Conservation (phyloP, 2,888 invertebrate genomes). For the Ectemnius continuus region DNA sequence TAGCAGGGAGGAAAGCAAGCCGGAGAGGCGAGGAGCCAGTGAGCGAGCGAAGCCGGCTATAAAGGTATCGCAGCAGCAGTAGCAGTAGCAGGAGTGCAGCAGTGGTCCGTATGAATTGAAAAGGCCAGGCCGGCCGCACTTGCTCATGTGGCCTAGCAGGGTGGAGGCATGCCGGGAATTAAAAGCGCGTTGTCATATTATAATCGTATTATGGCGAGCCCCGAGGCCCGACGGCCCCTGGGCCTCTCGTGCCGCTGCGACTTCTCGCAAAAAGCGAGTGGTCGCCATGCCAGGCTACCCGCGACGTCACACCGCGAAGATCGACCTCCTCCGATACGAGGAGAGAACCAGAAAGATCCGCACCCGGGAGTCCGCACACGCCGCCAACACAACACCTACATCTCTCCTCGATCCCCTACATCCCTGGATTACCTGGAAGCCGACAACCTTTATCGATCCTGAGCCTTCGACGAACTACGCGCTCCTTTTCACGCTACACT, state of each 20-base stretch:
- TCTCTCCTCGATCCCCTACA: neutral
- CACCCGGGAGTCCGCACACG: slow-evolving; percentile 6
- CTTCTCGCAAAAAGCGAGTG: slow-evolving; percentile 40
- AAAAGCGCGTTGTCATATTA: slow-evolving; percentile 74
- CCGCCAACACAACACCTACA: slow-evolving; percentile 1
- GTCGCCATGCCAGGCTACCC: slow-evolving; percentile 42
- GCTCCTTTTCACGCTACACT: slow-evolving; percentile 1
- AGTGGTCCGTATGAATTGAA: slow-evolving; percentile 64
- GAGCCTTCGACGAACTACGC: neutral
- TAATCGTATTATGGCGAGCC: slow-evolving; percentile 73
- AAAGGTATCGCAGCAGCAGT: slow-evolving; percentile 31
- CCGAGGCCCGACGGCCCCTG: slow-evolving; percentile 35
- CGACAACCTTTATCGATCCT: slow-evolving; percentile 1
- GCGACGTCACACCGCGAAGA: slow-evolving; percentile 51
- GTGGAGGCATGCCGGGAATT: slow-evolving; percentile 70
- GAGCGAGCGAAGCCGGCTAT: slow-evolving; percentile 22
- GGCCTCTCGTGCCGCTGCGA: neutral
- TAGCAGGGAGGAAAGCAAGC: slow-evolving; percentile 35
- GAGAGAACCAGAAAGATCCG: slow-evolving; percentile 13
- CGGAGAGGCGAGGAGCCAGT: neutral
- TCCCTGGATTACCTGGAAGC: neutral
- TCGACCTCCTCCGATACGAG: slow-evolving; percentile 42
- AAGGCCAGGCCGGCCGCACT: slow-evolving; percentile 15
- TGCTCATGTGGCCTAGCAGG: neutral
- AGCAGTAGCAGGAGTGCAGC: neutral